Evolutionary conservation across 2,113 vertebrate genomes (phyloP).

Genomic region (Mus spicilegus): DNA sequence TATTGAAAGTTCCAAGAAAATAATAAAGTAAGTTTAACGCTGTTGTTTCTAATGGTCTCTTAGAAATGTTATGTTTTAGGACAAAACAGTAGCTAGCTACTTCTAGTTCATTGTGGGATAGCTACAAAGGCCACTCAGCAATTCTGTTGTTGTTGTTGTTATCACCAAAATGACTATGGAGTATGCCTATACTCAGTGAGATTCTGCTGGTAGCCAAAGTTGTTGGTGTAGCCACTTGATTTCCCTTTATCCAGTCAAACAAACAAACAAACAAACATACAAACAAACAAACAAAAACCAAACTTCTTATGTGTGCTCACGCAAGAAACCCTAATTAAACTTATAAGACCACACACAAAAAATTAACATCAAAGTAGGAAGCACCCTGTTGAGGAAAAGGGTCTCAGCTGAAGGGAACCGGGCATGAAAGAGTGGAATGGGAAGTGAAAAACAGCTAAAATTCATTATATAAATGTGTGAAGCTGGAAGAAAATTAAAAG

Average conservation of each 20-base stretch:
- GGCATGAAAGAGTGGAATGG: background rate
- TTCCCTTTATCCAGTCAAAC: background rate
- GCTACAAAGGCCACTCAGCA: background rate
- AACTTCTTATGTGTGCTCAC: background rate
- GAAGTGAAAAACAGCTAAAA: background rate
- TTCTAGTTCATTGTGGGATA: background rate
- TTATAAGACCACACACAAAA: background rate
- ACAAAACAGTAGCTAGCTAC: background rate
- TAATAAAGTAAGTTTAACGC: background rate
- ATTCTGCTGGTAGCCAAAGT: background rate
- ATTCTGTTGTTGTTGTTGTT: constrained; percentile 31
- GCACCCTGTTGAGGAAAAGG: background rate
- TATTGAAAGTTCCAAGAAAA: constrained; percentile 23
- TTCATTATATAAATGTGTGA: background rate
- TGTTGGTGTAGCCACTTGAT: background rate
- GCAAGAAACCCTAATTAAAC: background rate
- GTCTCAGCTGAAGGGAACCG: background rate
- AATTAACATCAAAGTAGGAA: background rate
- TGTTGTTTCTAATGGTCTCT: background rate
- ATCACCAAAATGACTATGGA: constrained; percentile 30
- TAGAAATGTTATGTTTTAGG: background rate
- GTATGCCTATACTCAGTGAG: background rate
- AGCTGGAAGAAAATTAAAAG: background rate
- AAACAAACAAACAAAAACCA: background rate
- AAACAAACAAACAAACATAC: background rate